A percentile compares a stretch with the other conserved stretches of the same genome.
These are phyloP conservation scores for Athene noctua DNA, from an alignment of 2,113 vertebrate genomes.

Conservation along the genomic window DNA sequence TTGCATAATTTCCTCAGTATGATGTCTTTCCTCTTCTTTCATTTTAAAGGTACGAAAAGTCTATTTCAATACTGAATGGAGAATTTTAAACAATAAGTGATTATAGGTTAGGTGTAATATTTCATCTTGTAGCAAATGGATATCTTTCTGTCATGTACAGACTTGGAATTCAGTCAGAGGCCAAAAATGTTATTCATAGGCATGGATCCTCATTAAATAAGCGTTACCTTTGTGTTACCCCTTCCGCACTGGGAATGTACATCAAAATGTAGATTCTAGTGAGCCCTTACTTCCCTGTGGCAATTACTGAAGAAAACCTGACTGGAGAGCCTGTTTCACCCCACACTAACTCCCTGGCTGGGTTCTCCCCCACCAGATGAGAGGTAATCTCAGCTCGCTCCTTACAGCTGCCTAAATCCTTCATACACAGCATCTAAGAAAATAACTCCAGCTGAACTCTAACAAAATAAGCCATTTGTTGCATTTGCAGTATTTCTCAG, in stretches of 20 bases:
- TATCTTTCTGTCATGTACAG: background rate
- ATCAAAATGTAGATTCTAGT: background rate
- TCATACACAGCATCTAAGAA: background rate
- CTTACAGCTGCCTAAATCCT: background rate
- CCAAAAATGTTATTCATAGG: conserved; percentile 20
- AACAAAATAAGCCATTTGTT: background rate
- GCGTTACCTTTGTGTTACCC: background rate
- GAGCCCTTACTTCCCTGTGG: background rate
- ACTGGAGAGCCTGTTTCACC: background rate
- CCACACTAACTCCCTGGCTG: background rate
- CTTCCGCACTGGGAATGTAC: background rate
- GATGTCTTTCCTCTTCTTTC: background rate
- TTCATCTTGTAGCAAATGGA: background rate
- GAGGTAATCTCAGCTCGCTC: background rate
- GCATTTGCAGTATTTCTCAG: background rate
- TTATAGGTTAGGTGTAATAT: background rate
- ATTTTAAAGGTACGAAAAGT: background rate
- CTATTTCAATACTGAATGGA: background rate
- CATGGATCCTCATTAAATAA: conserved; percentile 1
- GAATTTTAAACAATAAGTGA: background rate
- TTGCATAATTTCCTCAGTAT: conserved; percentile 2
- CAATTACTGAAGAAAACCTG: background rate
- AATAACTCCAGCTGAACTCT: background rate
- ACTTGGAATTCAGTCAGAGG: background rate
- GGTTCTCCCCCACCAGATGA: background rate